Evolutionary conservation across 30 jellyfish, hydroid and myxozoan genomes (phyloP), one percentile per base, ranked within the genome.

Genomic region (Turritopsis rubra): DNA sequence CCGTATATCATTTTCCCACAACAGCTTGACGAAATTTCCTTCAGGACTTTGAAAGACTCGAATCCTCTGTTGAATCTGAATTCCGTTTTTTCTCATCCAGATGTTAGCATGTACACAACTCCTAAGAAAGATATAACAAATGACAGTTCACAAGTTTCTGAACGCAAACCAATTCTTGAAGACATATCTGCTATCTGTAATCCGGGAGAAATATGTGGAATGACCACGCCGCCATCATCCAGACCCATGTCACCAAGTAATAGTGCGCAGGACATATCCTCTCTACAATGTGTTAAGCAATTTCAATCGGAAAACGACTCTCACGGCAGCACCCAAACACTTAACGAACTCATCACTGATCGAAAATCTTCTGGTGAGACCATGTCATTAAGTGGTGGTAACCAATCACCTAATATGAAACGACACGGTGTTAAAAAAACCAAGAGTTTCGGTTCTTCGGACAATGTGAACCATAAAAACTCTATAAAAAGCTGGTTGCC

Each of bases 211-310:
- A 23, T 83, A 18, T 92, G 98, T 66, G 96, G 96, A 21, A 68
- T 92, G 22, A 79, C 95, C 24, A 92, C 96, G 1, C 98, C 98
- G 23, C 96, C 98, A 16, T 84, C 88, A 8, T 92, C 98, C 1
- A 87, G 98, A 8, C 96, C 96, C 16, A 53, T 87, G 52, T 92
- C 98, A 29, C 98, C 96, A 16, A 84, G 90, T 65, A 82, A 84
- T 66, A 92, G 98, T 85, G 81, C 89, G 7, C 94, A 92, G 52
- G 98, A 91, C 79, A 24, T 84, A 16, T 30, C 65, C 21, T 87
- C 96, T 18, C 79, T 52, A 27, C 88, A 86, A 23, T 77, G 74
- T 60, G 84, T 27, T 25, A 90, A 81, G 81, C 90, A 86, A 25
- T 78, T 87, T 1, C 54, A 81, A 73, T 72, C 89, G 16, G 95